Percentiles rank a stretch among this genome's conserved stretches.
phyloP scores from a whole-genome alignment of 2,113 vertebrate species.

The Eptatretus burgeri region DNA sequence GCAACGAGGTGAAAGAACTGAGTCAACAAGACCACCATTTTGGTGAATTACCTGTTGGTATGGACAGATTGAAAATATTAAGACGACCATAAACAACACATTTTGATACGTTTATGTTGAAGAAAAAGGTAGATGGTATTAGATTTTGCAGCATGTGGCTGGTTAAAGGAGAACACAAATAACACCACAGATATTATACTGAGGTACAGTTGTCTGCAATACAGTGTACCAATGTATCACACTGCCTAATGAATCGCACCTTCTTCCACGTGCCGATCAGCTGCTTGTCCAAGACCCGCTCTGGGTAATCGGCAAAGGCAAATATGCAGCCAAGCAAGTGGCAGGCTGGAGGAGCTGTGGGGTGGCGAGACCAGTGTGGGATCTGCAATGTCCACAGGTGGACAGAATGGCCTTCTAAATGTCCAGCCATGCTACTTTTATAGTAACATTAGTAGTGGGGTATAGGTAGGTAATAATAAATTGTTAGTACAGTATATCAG shows the following conservation, averaged over 20 bases:
- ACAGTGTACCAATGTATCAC: no score
- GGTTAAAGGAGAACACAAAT: no score
- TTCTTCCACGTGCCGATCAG: conserved; percentile 70
- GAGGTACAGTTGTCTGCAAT: no score
- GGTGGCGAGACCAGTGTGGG: not conserved
- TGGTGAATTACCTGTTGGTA: conserved; percentile 47
- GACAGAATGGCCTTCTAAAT: no score
- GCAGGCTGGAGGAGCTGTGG: conserved; percentile 55
- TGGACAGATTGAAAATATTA: conserved; percentile 10
- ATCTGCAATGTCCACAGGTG: no score
- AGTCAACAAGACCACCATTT: conserved; percentile 55
- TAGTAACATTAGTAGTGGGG: no score
- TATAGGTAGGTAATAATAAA: no score
- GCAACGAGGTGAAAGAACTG: conserved; percentile 39
- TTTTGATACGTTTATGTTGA: not conserved
- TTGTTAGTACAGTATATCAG: no score
- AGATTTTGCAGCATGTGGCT: no score
- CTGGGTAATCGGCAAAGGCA: conserved; percentile 73
- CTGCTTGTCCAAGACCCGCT: conserved; percentile 91
- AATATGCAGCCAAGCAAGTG: conserved; percentile 76
- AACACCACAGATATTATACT: no score
- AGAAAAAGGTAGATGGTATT: no score
- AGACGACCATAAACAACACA: not conserved
- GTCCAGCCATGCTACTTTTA: no score
- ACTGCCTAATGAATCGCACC: conserved; percentile 19